Conservation (phyloP, 2,113 vertebrate genomes). For the Eulacestoma nigropectus region DNA sequence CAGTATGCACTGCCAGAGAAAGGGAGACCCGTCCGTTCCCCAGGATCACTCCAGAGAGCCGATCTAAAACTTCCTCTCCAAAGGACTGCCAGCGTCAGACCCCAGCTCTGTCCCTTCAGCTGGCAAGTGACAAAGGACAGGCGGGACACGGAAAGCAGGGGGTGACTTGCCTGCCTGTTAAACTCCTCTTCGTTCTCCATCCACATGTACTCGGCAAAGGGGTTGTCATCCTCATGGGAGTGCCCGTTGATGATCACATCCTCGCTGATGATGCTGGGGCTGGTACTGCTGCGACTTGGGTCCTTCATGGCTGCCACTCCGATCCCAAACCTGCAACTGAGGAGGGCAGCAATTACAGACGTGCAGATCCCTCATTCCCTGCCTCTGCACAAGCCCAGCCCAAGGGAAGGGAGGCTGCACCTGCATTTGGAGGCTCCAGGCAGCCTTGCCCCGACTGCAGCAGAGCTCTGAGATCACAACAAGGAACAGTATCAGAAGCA, state of each 20-base stretch:
- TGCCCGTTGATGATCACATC: slow-evolving; percentile 83
- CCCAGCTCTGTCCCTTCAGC: background rate
- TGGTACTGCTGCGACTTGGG: slow-evolving; percentile 80
- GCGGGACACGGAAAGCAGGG: background rate
- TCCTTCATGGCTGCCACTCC: slow-evolving; percentile 82
- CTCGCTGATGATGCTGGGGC: slow-evolving; percentile 76
- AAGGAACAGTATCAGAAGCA: background rate
- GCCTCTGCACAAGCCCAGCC: background rate
- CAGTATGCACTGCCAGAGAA: background rate
- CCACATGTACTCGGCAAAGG: slow-evolving; percentile 94
- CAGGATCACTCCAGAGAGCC: background rate
- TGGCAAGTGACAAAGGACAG: background rate
- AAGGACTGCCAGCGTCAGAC: rapidly evolving
- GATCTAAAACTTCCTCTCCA: background rate
- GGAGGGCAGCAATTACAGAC: background rate
- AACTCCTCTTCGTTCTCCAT: slow-evolving; percentile 96
- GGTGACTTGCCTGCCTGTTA: slow-evolving; percentile 82
- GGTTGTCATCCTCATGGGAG: slow-evolving; percentile 83
- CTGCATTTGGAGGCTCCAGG: background rate
- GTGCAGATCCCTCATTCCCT: background rate
- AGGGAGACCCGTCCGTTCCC: background rate
- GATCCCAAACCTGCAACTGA: slow-evolving; percentile 55
- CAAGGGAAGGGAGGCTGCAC: background rate
- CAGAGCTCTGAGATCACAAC: background rate
- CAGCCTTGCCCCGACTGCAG: background rate